Conservation (phyloP, 2,797 vertebrate species). For the Artibeus lituratus region DNA sequence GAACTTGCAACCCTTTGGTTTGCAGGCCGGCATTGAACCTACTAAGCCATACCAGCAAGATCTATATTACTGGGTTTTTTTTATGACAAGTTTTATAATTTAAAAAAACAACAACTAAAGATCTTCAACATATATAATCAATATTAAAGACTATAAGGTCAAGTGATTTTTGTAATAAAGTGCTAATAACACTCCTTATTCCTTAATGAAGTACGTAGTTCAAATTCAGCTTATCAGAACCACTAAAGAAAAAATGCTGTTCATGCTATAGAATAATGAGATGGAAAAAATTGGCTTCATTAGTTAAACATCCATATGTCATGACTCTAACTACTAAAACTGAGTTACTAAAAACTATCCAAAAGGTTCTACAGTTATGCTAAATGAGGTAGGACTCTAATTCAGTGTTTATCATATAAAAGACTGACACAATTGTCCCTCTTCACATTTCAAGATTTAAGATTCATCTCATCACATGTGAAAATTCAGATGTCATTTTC, state of each 20-base stretch:
- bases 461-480: not conserved
- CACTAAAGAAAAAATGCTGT: not conserved
- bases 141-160: constrained; percentile 5
- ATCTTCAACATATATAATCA: not conserved
- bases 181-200: not conserved
- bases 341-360: not conserved
- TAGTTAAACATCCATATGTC: not conserved
- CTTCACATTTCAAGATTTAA: not conserved
- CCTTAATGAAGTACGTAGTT: constrained; percentile 6
- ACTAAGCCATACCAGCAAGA: too few relatives aligned
- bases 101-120: not conserved
- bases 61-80: not conserved
- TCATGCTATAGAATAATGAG: not conserved
- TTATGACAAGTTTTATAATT: constrained; percentile 7
- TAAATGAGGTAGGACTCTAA: constrained; percentile 15
- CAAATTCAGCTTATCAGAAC: constrained; percentile 16
- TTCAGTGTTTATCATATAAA: not conserved
- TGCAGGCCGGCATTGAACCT: too few relatives aligned
- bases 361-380: not conserved
- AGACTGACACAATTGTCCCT: not conserved
- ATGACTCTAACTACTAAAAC: not conserved
- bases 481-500: not conserved
- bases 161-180: constrained; percentile 6
- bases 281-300: not conserved
- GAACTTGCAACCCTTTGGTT: too few relatives aligned